Base-by-base conservation (phyloP, 1,140 invertebrate genomes). In the Leptinotarsa defecta region DNA sequence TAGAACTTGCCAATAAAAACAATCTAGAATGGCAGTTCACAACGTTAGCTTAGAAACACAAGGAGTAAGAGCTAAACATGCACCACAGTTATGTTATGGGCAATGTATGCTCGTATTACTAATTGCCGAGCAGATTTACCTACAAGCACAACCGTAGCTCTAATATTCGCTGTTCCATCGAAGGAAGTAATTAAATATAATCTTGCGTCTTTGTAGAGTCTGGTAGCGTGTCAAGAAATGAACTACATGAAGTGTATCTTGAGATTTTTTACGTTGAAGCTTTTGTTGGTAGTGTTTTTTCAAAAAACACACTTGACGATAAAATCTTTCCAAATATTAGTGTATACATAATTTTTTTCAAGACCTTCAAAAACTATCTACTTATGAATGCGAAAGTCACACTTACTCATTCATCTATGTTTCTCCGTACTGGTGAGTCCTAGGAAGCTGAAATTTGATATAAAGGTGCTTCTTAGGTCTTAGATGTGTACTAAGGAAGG, bases 181-280 rank as follows among this genome's bases (percentile, higher is more conserved):
- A 43, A 27, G 65, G 65, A 68, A 68, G 65, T 43, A 68, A 68
- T 68, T 68, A 68, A 68, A 68, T 68, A 24, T 24, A 68, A 68
- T 68, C 34, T 22, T 68, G 52, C 6, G 52, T 0, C 52, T 57
- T 57, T n/a, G 52, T 34, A 13, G 13, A n/a, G 52, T 57, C n/a
- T 57, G 15, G 52, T n/a, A 2, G n/a, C 34, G 52, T 57, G 13
- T n/a, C 52, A n/a, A 57, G 52, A n/a, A 13, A 57, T 34, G 8
- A 57, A 57, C 15, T 57, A 1, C 13, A 57, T 57, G n/a, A 34
- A 8, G 34, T 8, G 34, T 34, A 11, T 34, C 34, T 34, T 1
- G 34, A 34, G 34, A 34, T 27, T 34, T 34, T 34, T 34, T 2
- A 34, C 34, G 8, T 34, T 34, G 34, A 2, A 34, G 34, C 34